phyloP scores from a whole-genome alignment of 2,797 vertebrate species.

The Hoplostethus mediterraneus region DNA sequence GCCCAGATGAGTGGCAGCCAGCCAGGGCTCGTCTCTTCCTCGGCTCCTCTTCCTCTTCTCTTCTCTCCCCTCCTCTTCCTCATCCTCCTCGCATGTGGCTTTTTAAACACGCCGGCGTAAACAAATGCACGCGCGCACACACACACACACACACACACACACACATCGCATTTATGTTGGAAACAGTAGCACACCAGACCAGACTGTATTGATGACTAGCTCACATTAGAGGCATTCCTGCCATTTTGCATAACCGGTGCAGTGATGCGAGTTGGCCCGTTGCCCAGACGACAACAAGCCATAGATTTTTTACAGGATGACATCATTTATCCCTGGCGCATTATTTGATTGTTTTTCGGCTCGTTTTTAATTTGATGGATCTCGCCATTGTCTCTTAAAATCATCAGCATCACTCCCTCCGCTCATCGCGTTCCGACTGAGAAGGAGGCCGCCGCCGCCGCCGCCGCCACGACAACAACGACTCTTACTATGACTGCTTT shows the following conservation, averaged over 20 bases:
- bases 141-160: conserved; percentile 22
- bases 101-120: conserved; percentile 46
- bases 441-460: conserved; percentile 26
- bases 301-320: conserved; percentile 69
- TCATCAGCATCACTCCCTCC: conserved; percentile 55
- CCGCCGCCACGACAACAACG: neutral
- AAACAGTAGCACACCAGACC: conserved; percentile 32
- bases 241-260: conserved; percentile 67
- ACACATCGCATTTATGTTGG: conserved; percentile 57
- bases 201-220: conserved; percentile 48
- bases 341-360: conserved; percentile 77
- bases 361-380: conserved; percentile 74
- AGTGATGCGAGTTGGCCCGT: conserved; percentile 61
- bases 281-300: conserved; percentile 70
- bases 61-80: conserved; percentile 29
- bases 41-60: conserved; percentile 16
- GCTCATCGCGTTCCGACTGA: conserved; percentile 34
- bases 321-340: conserved; percentile 72
- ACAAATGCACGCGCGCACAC: conserved; percentile 7
- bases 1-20: conserved; percentile 87
- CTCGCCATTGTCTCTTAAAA: conserved; percentile 63
- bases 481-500: conserved; percentile 18
- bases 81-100: conserved; percentile 61
- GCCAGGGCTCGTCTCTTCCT: conserved; percentile 76
- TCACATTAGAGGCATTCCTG: conserved; percentile 46